These are phyloP conservation scores for Brienomyrus longianalis DNA, from an alignment of 2,113 vertebrate genomes.

Conservation along the genomic window DNA sequence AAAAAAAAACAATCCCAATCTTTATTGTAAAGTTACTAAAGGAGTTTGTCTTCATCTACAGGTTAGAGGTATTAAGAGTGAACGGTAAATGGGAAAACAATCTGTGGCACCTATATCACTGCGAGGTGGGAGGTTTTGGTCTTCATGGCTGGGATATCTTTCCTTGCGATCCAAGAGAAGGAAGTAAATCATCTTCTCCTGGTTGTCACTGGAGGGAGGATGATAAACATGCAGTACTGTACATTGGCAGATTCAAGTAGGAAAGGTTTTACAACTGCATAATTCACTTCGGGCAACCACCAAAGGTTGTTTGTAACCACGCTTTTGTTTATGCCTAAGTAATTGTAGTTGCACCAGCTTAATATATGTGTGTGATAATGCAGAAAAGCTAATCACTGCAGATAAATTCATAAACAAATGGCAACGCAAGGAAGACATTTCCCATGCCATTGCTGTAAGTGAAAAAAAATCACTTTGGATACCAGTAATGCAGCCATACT, in stretches of 20 bases:
- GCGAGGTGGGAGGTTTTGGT: slow-evolving; percentile 90
- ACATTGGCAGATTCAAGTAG: neutral
- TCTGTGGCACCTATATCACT: slow-evolving; percentile 80
- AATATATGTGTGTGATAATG: neutral
- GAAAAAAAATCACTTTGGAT: neutral
- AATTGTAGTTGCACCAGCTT: neutral
- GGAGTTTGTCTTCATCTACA: neutral
- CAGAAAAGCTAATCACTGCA: neutral
- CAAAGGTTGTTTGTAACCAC: neutral
- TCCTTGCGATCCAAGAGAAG: slow-evolving; percentile 94
- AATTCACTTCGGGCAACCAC: neutral
- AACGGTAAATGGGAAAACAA: neutral
- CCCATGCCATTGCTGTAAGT: neutral
- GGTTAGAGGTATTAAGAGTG: neutral
- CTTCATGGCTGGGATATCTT: slow-evolving; percentile 92
- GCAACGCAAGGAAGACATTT: neutral
- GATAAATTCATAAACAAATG: neutral
- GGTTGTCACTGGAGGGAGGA: slow-evolving; percentile 74
- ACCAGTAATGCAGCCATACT: neutral
- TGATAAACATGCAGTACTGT: neutral
- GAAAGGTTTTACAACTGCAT: neutral
- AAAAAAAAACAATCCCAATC: neutral
- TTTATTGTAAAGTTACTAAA: neutral
- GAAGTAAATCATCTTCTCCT: slow-evolving; percentile 99
- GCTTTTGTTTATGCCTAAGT: neutral